Conservation (phyloP, 2,797 vertebrate species). For the Sciaenops ocellatus region DNA sequence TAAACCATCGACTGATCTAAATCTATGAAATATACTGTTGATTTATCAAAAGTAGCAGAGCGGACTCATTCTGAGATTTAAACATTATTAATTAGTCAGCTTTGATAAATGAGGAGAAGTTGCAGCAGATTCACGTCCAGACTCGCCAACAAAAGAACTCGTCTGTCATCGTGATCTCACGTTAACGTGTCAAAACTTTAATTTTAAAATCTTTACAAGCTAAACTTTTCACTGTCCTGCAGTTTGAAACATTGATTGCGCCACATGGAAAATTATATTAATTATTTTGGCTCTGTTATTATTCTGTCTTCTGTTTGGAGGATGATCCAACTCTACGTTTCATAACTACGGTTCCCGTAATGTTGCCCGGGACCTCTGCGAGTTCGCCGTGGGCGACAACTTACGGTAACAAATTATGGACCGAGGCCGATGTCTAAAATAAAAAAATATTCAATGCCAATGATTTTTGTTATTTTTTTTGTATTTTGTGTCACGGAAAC, state of each 20-base stretch:
- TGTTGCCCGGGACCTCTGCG: not conserved
- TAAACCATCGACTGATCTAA: not conserved
- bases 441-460: too few relatives aligned
- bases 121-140: constrained; percentile 28
- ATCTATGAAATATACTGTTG: not conserved
- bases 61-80: not conserved
- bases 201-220: not conserved
- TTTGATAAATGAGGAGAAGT: not conserved
- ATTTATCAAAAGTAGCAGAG: constrained; percentile 5
- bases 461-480: too few relatives aligned
- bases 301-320: too few relatives aligned
- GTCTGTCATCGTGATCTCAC: not conserved
- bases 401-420: too few relatives aligned
- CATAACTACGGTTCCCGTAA: not conserved
- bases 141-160: not conserved
- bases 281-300: too few relatives aligned
- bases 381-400: not conserved
- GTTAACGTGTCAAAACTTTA: not conserved
- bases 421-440: too few relatives aligned
- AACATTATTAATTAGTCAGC: not conserved
- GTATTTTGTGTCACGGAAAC: too few relatives aligned
- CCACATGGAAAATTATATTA: not conserved
- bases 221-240: not conserved
- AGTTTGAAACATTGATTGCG: not conserved
- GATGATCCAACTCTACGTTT: not conserved